Base-by-base conservation (phyloP, 2,113 vertebrate species). In the Chrysemys picta region DNA sequence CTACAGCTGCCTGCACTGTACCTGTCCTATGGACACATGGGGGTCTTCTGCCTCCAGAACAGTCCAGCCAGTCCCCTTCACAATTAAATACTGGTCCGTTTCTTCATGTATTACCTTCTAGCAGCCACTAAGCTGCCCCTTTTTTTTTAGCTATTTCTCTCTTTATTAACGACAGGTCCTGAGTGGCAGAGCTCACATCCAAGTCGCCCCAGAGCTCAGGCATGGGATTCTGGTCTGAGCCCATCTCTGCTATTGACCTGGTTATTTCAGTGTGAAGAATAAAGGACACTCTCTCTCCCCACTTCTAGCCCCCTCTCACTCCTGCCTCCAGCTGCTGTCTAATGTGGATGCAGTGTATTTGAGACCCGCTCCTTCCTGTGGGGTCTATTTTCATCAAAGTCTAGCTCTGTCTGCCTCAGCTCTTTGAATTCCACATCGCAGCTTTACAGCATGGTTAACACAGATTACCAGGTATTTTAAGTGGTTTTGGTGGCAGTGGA, bases 71-170 rank as follows among this genome's bases (percentile, higher is more conserved):
- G 79, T 81, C 88, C 80, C 82, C 19, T n/a, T 57, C 52, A 56
- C 11, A 54, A 0, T 45, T 1, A 1, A 0, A 13, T 56, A 27
- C 35, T 59, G 19, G 16, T 72, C 2, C 0, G 24, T 21, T 85
- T 27, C 47, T 52, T 49, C 12, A 4, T 5, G 14, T 50, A 12
- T 90, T 59, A 35, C 21, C 7, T 17, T 72, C 38, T 38, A 16
- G 86, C 80, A 93, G 57, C 42, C 49, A 53, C 1, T 6, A 6
- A 94, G 12, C 49, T 90, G 65, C 24, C 35, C 45, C 59, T 2
- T 45, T 29, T 1, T 2, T 29, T 25, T 10, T n/a, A 72, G 35
- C 42, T 29, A 16, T 47, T 78, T 78, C 38, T 78, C 75, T 47
- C 75, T 76, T 76, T 78, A 78, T 45, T 24, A 82, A 56, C 2